phyloP scores from a whole-genome alignment of 2,888 invertebrate genomes.

The Cerceris rybyensis region DNA sequence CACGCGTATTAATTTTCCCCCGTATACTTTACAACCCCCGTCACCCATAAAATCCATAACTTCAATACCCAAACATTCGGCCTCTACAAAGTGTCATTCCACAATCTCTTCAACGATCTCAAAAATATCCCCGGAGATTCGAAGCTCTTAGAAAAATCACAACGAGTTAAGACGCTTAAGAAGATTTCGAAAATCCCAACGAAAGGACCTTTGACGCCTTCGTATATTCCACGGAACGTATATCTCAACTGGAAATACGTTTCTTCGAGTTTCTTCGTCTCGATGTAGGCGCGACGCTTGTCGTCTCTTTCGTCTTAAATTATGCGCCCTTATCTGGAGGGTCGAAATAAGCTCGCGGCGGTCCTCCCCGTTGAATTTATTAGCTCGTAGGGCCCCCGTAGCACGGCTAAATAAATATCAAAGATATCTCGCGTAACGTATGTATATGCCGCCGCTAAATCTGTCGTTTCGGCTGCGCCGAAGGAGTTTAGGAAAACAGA shows the following conservation, averaged over 20 bases:
- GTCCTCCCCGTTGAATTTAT: conserved; percentile 63
- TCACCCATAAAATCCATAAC: too few species aligned
- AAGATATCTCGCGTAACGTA: conserved; percentile 57
- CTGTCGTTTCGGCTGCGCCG: conserved; percentile 55
- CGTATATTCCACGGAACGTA: conserved; percentile 43
- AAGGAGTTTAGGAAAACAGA: conserved; percentile 53
- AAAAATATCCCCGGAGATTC: too few species aligned
- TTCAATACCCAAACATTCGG: too few species aligned
- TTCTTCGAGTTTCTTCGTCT: background rate
- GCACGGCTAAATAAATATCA: conserved; percentile 67
- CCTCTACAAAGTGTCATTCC: too few species aligned
- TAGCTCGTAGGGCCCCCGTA: conserved; percentile 39
- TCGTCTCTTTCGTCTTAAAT: conserved; percentile 49
- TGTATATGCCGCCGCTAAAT: conserved; percentile 50
- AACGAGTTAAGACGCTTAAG: conserved; percentile 54
- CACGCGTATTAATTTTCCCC: too few species aligned
- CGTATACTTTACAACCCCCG: too few species aligned
- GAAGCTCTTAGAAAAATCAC: too few species aligned
- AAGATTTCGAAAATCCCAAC: conserved; percentile 53
- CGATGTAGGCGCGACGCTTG: too few species aligned
- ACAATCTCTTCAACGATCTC: too few species aligned
- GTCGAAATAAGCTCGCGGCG: conserved; percentile 63
- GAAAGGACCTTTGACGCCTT: conserved; percentile 44
- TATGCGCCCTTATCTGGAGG: conserved; percentile 69
- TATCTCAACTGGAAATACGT: conserved; percentile 45